Conservation (phyloP, 1,140 invertebrate genomes). For the Tyrophagus putrescentiae region DNA sequence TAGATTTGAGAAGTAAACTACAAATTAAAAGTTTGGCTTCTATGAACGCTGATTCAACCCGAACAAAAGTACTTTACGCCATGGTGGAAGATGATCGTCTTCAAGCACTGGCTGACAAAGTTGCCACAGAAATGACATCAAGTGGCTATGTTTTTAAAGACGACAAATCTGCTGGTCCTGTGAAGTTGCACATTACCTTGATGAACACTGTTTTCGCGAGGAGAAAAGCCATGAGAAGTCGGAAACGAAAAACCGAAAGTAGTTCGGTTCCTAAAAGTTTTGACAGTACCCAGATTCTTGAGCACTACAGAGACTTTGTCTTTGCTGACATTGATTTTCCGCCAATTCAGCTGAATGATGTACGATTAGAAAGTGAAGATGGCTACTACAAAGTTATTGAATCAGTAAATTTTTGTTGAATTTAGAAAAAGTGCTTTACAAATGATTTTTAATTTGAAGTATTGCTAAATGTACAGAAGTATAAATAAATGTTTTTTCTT, state of each 20-base stretch:
- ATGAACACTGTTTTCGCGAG: constrained; percentile 2
- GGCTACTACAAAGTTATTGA: constrained; percentile 4
- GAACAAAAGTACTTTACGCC: constrained; percentile 8
- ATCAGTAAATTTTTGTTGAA: not conserved
- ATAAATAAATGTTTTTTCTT: not conserved
- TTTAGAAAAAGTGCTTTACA: not conserved
- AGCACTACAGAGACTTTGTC: not conserved
- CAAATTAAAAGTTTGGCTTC: not conserved
- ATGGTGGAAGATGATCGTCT: not conserved
- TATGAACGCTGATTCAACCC: not conserved
- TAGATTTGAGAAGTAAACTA: not conserved
- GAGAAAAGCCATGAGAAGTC: not conserved
- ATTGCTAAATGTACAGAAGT: not conserved
- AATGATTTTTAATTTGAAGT: not conserved
- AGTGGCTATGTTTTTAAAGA: not conserved
- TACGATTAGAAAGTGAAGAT: not conserved
- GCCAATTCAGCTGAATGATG: constrained; percentile 1
- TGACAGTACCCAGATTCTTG: not conserved
- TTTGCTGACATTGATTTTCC: not conserved
- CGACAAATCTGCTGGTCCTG: not conserved
- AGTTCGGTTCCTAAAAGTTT: not conserved
- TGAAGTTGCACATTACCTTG: constrained; percentile 9
- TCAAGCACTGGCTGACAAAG: not conserved
- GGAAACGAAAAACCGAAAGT: not conserved
- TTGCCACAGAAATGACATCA: not conserved